Base-by-base conservation (phyloP, 1,140 invertebrate species). In the Hypothenemus hampei region DNA sequence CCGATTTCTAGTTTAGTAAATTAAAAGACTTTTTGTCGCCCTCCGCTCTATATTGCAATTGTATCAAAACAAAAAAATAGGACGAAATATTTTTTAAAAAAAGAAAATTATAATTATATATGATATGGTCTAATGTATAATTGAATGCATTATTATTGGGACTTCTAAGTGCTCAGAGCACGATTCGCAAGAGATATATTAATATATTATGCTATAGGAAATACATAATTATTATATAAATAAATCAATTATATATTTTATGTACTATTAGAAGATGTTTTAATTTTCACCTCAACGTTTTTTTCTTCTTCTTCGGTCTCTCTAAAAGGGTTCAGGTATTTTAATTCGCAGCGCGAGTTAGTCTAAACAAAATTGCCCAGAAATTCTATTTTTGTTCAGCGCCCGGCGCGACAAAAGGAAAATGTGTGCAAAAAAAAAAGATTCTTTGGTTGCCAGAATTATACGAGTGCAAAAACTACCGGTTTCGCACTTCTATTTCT, bases 191-290 rank as follows among this genome's bases (percentile, higher is more conserved):
- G 43, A 55, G 43, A 55, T 55, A 55, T 55, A 55, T 53, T 53
- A 53, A 53, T 53, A 55, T 55, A 55, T 55, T 45, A 45, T 45
- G 19, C 19, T 41, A 41, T 45, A 45, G 43, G 23, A 55, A 37
- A 41, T 44, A 29, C 51, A 45, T 52, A 3, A 31, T 31, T 31
- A 52, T 53, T 31, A 33, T 51, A 51, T 39, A 41, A 53, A 53
- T 53, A 53, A 53, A 53, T 44, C 37, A 40, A 53, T 53, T 53
- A 53, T 53, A 53, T 53, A 53, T 53, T 53, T 53, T 53, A 53
- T 53, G 51, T 53, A 53, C 41, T 59, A 50, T 44, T 49, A 22
- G n/a, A 15, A 11, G 35, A n/a, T 55, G 33, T 55, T 35, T 29
- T 40, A 37, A 19, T 41, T 33, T 36, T 36, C 37, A 6, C 39